Evolutionary conservation across 2,797 vertebrate species (phyloP).

Genomic region (Labroides dimidiatus): DNA sequence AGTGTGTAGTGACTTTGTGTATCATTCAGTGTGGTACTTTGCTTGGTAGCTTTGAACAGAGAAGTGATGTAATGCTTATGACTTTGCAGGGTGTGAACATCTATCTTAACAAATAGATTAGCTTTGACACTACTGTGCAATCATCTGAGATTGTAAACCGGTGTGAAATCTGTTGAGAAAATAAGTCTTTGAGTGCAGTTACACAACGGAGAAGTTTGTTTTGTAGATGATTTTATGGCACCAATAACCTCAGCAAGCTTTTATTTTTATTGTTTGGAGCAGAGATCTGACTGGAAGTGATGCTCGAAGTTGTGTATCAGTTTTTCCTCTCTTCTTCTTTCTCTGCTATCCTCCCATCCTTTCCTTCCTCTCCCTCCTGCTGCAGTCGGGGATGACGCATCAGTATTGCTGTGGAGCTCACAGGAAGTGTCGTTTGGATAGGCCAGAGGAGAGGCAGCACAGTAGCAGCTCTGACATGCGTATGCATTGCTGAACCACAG

Average conservation of each 20-base stretch:
- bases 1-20: slow-evolving; percentile 37
- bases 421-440: slow-evolving; percentile 82
- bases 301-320: slow-evolving; percentile 12
- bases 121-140: slow-evolving; percentile 7
- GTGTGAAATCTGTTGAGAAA: not conserved
- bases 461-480: slow-evolving; percentile 78
- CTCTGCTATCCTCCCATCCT: slow-evolving; percentile 55
- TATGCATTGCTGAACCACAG: slow-evolving; percentile 78
- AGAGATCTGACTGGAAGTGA: slow-evolving; percentile 6
- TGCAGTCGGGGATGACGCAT: slow-evolving; percentile 85
- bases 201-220: slow-evolving; percentile 3
- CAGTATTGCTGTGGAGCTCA: slow-evolving; percentile 75
- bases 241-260: not conserved
- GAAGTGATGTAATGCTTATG: slow-evolving; percentile 67
- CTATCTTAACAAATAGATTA: slow-evolving; percentile 41
- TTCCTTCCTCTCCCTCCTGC: slow-evolving; percentile 60
- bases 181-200: not conserved
- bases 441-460: slow-evolving; percentile 69
- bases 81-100: slow-evolving; percentile 60
- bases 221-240: not conserved
- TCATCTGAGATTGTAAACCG: slow-evolving; percentile 20
- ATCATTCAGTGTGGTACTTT: slow-evolving; percentile 31
- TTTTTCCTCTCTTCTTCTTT: slow-evolving; percentile 31
- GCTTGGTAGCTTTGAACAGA: slow-evolving; percentile 54
- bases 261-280: slow-evolving; percentile 10